Evolutionary conservation across 2,888 invertebrate species (phyloP).

Genomic region (Limenitis camilla): DNA sequence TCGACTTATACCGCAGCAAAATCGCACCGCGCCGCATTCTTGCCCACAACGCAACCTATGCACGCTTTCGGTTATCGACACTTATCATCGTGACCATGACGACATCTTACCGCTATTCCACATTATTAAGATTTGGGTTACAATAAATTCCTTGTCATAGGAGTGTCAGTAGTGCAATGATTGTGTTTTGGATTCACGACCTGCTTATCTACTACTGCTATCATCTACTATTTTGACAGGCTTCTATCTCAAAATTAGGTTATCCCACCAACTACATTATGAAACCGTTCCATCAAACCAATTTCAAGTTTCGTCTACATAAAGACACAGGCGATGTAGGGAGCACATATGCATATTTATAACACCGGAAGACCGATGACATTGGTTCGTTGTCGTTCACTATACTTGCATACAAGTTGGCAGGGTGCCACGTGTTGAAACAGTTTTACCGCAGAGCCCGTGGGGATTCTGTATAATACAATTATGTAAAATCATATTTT

Average conservation of each 20-base stretch:
- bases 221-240: neutral
- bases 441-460: constrained; percentile 12
- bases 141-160: too few relatives aligned
- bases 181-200: too few relatives aligned
- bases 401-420: constrained; percentile 25
- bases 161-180: too few relatives aligned
- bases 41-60: too few relatives aligned
- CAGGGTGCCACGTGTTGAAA: constrained; percentile 25
- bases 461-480: constrained; percentile 4
- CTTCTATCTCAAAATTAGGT: neutral
- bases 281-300: neutral
- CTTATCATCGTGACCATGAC: too few relatives aligned
- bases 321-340: neutral
- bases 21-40: too few relatives aligned
- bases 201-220: neutral
- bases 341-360: constrained; percentile 19
- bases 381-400: constrained; percentile 24
- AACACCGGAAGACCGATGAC: constrained; percentile 27
- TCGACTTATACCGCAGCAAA: too few relatives aligned
- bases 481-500: constrained; percentile 10
- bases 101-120: too few relatives aligned
- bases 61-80: too few relatives aligned
- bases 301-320: constrained; percentile 1
- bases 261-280: constrained; percentile 1
- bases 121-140: too few relatives aligned